phyloP scores from a whole-genome alignment of 2,888 invertebrate genomes.

The Andrena bucephala region DNA sequence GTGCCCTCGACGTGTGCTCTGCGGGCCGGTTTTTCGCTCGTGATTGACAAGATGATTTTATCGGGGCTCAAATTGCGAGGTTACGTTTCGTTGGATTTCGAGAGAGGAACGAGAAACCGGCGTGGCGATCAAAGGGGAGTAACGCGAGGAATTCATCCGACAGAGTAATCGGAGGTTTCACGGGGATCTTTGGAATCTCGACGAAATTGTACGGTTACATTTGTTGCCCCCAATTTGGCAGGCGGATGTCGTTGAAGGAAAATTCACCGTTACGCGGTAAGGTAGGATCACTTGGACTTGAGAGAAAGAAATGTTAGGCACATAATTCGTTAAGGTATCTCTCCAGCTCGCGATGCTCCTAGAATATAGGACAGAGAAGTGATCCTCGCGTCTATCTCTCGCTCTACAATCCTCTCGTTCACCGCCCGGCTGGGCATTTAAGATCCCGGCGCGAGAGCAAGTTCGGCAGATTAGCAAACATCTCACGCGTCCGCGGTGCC shows the following conservation, averaged over 20 bases:
- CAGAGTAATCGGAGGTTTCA: slow-evolving; percentile 19
- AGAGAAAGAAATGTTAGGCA: no score
- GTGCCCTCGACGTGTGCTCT: background rate
- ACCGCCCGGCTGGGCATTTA: slow-evolving; percentile 18
- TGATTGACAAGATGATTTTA: slow-evolving; percentile 39
- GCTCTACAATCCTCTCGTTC: slow-evolving; percentile 1
- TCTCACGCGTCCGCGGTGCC: slow-evolving; percentile 70
- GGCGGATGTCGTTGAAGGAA: no score
- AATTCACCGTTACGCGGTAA: no score
- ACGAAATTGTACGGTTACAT: background rate
- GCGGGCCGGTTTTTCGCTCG: background rate
- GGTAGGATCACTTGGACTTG: no score
- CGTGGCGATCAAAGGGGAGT: background rate
- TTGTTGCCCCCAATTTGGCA: background rate
- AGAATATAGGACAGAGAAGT: background rate
- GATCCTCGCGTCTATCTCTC: background rate
- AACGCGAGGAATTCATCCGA: background rate
- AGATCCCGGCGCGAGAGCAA: slow-evolving; percentile 31
- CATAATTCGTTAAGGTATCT: no score
- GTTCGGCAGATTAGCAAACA: slow-evolving; percentile 70
- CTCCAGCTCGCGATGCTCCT: background rate
- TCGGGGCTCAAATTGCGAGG: slow-evolving; percentile 28
- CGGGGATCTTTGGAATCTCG: background rate
- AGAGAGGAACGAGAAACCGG: slow-evolving; percentile 1
- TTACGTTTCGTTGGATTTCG: background rate